Evolutionary conservation across 2,888 invertebrate genomes (phyloP).

Genomic region (Archips xylosteana): DNA sequence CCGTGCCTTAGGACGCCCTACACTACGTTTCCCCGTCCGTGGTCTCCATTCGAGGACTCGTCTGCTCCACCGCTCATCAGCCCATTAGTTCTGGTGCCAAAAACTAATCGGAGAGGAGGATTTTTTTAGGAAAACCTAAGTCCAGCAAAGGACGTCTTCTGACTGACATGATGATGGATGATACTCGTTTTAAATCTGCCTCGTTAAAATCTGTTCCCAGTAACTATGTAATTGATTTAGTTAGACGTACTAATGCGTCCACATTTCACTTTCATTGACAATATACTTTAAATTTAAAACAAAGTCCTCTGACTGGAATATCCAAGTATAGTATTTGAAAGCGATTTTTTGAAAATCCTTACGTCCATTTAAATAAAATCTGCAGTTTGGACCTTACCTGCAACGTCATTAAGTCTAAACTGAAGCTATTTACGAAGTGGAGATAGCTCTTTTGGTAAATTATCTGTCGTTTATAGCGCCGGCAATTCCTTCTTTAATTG

Average conservation of each 20-base stretch:
- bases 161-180: no score
- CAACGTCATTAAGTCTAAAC: background rate
- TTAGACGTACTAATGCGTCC: background rate
- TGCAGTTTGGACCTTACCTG: background rate
- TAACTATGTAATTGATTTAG: background rate
- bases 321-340: background rate
- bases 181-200: no score
- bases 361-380: background rate
- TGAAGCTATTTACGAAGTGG: background rate
- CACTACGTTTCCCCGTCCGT: no score
- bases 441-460: background rate
- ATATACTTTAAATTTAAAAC: background rate
- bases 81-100: no score
- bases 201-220: no score
- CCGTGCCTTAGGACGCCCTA: no score
- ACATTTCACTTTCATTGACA: background rate
- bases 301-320: background rate
- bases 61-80: no score
- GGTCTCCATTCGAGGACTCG: no score
- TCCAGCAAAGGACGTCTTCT: no score
- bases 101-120: no score
- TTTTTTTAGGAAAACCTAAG: no score
- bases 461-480: background rate
- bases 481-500: constrained; percentile 14
- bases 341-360: background rate